phyloP scores from a whole-genome alignment of 2,888 invertebrate genomes.

The Dioctria linearis region DNA sequence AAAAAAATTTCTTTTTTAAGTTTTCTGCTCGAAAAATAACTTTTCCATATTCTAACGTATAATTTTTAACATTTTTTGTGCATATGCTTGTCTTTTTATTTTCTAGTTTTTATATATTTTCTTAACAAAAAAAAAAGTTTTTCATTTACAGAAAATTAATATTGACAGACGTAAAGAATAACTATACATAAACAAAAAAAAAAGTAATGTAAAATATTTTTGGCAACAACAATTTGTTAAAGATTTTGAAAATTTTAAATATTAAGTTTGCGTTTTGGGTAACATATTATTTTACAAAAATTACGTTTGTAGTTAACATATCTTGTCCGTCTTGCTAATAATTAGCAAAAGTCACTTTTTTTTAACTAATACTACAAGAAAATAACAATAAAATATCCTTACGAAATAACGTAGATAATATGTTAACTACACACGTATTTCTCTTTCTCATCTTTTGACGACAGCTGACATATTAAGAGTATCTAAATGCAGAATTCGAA shows the following conservation, averaged over 20 bases:
- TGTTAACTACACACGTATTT: no score
- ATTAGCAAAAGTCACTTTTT: no score
- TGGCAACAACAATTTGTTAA: neutral
- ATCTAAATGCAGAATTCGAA: no score
- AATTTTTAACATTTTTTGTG: constrained; percentile 18
- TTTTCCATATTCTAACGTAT: constrained; percentile 4
- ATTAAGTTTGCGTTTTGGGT: neutral
- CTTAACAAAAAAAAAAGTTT: neutral
- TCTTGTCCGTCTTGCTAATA: no score
- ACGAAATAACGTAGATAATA: no score
- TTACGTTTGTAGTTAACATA: no score
- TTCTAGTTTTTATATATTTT: neutral
- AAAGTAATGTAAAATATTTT: neutral
- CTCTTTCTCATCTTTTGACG: no score
- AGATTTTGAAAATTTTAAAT: neutral
- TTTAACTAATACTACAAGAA: no score
- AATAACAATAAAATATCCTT: no score
- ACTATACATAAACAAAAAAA: neutral
- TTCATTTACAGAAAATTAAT: neutral
- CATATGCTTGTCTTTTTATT: neutral
- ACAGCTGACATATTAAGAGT: no score
- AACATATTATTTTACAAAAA: neutral
- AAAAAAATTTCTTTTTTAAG: constrained; percentile 29
- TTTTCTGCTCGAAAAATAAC: constrained; percentile 43
- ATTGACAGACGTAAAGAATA: neutral